Base-by-base conservation (phyloP, 1,140 invertebrate species). In the Drosophila lowei region DNA sequence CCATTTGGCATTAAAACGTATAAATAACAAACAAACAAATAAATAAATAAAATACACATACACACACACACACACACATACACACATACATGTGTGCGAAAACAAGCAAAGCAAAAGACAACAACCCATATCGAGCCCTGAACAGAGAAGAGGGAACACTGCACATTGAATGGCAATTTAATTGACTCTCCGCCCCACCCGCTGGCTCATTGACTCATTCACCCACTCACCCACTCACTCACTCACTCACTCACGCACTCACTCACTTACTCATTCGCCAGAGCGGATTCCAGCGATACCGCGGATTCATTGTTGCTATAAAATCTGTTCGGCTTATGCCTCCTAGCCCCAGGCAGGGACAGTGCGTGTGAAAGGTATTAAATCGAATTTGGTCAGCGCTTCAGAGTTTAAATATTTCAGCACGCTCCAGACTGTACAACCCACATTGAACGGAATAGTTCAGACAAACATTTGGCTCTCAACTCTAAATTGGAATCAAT, bases 11-110 rank as follows among this genome's bases (percentile, higher is more conserved):
- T 79, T 85, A 72, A 79, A 67, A 78, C 61, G 67, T 80, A 77
- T 85, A 80, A 86, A 85, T 80, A 86, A 62, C 77, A 86, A 50
- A 60, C 49, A 75, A 75, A 75, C 52, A 75, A 73, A 65, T 54
- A 72, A 72, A 72, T 64, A 52, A 64, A 73, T 48, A 71, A 77
- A 42, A 63, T 41, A 70, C 28, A 70, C 57, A 43, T 16, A 49
- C 68, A 70, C 63, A 63, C 63, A 65, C 28, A 30, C 28, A 8
- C 28, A 8, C 28, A 30, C 25, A 8, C 28, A 28, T 59, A 71
- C 64, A 71, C 70, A 60, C 41, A 55, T 16, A 28, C 23, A 59
- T 63, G 50, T 67, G 55, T 70, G 52, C 65, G 64, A 44, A 65
- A 72, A 53, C 61, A 61, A 54, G 47, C 58, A 62, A 68, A 64